These are phyloP conservation scores for Trichechus manatus DNA, from an alignment of 2,113 vertebrate species.

Conservation along the genomic window DNA sequence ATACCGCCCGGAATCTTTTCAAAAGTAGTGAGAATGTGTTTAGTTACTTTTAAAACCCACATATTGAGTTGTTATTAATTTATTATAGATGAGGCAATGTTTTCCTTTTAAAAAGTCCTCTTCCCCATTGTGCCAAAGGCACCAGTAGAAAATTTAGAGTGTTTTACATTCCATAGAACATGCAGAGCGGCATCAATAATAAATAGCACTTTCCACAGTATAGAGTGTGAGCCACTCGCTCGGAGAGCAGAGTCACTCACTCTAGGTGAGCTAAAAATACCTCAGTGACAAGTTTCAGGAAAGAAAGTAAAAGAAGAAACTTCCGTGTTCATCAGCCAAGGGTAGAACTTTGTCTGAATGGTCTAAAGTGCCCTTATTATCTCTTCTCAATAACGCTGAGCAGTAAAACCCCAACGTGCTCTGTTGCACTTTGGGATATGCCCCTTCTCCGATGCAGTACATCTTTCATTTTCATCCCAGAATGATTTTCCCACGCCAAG, in stretches of 20 bases:
- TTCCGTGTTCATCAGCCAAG: constrained; percentile 39
- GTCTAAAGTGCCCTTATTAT: neutral
- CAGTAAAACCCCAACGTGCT: neutral
- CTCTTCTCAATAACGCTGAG: neutral
- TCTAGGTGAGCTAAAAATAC: constrained; percentile 78
- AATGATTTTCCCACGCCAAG: neutral
- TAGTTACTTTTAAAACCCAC: constrained; percentile 79
- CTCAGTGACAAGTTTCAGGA: constrained; percentile 69
- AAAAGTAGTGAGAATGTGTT: constrained; percentile 67
- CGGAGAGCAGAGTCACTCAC: constrained; percentile 62
- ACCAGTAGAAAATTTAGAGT: constrained; percentile 66
- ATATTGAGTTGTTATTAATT: constrained; percentile 82
- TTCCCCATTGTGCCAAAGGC: constrained; percentile 75
- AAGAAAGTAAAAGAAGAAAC: constrained; percentile 50
- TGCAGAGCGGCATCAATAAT: constrained; percentile 82
- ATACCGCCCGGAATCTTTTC: constrained; percentile 75
- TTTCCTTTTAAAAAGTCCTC: constrained; percentile 82
- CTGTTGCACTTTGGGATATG: neutral
- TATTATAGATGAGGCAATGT: constrained; percentile 82
- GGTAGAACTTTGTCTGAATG: neutral
- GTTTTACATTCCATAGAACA: constrained; percentile 79
- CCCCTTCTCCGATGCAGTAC: rapidly evolving
- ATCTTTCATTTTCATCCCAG: neutral
- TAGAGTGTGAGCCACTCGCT: constrained; percentile 40
- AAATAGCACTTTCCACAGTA: constrained; percentile 77